A percentile compares a stretch with the other conserved stretches of the same genome.
These are phyloP conservation scores for Silurus lanzhouensis DNA, from an alignment of 2,797 vertebrate species.

Conservation along the genomic window DNA sequence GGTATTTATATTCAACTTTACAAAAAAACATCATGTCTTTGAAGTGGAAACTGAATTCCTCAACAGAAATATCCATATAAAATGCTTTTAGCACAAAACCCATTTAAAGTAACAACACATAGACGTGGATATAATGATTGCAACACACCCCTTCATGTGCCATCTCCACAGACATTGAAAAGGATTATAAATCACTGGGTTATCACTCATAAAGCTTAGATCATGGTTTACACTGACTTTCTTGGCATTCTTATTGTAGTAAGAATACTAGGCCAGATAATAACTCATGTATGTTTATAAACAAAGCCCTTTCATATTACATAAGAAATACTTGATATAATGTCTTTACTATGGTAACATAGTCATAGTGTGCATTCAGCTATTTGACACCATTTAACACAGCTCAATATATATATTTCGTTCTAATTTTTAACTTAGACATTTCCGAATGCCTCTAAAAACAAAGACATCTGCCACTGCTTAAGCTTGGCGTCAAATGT, in stretches of 20 bases:
- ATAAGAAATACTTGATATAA: background rate
- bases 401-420: constrained; percentile 60
- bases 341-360: background rate
- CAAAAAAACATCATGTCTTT: constrained; percentile 19
- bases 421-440: constrained; percentile 60
- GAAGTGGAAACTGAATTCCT: constrained; percentile 45
- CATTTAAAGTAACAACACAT: constrained; percentile 22
- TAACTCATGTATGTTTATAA: constrained; percentile 37
- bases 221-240: constrained; percentile 10
- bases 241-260: constrained; percentile 24
- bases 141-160: constrained; percentile 25
- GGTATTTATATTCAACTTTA: background rate
- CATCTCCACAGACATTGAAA: constrained; percentile 39
- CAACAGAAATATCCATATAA: constrained; percentile 32
- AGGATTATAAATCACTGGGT: constrained; percentile 33
- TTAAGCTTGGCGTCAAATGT: constrained; percentile 76
- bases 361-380: background rate
- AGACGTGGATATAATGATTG: constrained; percentile 11
- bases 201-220: constrained; percentile 5
- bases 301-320: constrained; percentile 6
- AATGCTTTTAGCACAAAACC: constrained; percentile 16
- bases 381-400: constrained; percentile 49
- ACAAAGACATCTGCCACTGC: constrained; percentile 76
- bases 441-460: constrained; percentile 51
- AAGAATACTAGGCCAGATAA: constrained; percentile 2